phyloP scores from a whole-genome alignment of 2,888 invertebrate species.

The Dendrolimus pini region DNA sequence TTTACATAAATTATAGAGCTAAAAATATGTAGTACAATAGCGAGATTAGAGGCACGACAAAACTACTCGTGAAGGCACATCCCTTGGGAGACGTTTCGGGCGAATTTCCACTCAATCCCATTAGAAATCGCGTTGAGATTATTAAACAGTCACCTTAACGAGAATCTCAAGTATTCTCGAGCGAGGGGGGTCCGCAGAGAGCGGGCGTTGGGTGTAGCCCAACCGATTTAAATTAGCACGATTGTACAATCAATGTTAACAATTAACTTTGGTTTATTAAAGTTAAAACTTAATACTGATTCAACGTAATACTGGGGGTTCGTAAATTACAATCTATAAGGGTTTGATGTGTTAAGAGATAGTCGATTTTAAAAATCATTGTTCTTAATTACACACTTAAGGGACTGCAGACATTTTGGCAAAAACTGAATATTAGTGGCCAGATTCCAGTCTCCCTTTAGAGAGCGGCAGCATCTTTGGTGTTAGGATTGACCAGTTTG shows the following conservation, averaged over 20 bases:
- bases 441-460: too few species aligned
- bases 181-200: constrained; percentile 4
- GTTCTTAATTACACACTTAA: too few species aligned
- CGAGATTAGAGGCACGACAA: too few species aligned
- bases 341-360: too few species aligned
- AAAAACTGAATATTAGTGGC: too few species aligned
- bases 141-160: constrained; percentile 64
- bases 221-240: constrained; percentile 15
- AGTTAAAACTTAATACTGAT: neutral
- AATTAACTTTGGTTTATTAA: neutral
- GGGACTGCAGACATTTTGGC: too few species aligned
- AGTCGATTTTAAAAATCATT: too few species aligned
- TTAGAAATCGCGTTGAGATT: constrained; percentile 61
- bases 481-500: too few species aligned
- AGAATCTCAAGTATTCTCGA: constrained; percentile 33
- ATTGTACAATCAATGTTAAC: constrained; percentile 15
- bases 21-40: too few species aligned
- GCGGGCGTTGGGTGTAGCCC: constrained; percentile 1
- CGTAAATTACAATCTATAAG: too few species aligned
- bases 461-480: too few species aligned
- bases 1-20: too few species aligned
- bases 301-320: neutral
- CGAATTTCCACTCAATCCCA: constrained; percentile 53
- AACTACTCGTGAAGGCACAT: neutral
- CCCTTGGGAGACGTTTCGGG: constrained; percentile 23